Conservation (phyloP, 23 tunicate genomes). For the Ciona savignyi region DNA sequence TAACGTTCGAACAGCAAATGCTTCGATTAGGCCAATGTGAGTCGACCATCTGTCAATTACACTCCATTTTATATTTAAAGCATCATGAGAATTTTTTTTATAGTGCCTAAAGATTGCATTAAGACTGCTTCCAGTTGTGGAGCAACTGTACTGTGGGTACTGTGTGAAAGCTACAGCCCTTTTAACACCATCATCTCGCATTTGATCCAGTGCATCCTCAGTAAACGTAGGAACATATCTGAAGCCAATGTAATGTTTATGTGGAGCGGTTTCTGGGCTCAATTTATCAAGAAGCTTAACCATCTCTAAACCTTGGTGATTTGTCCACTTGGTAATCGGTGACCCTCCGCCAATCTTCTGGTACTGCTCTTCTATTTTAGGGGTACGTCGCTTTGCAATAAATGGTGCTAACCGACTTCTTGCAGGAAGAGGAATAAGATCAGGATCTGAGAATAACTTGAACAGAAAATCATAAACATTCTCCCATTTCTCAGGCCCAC, state of each 20-base stretch:
- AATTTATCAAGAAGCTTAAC: conserved; percentile 77
- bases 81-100: conserved; percentile 26
- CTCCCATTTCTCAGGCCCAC: conserved; percentile 85
- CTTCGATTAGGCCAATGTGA: conserved; percentile 75
- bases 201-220: conserved; percentile 84
- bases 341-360: conserved; percentile 96
- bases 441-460: conserved; percentile 82
- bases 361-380: conserved; percentile 83
- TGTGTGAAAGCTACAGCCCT: conserved; percentile 96
- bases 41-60: conserved; percentile 97
- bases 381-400: conserved; percentile 84
- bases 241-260: conserved; percentile 96
- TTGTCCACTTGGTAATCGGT: conserved; percentile 90
- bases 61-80: conserved; percentile 71
- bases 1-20: conserved; percentile 69
- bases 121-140: conserved; percentile 96
- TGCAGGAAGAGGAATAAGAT: conserved; percentile 84
- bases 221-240: conserved; percentile 93
- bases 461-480: conserved; percentile 82
- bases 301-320: conserved; percentile 84
- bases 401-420: conserved; percentile 66
- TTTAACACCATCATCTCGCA: conserved; percentile 70
- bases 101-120: conserved; percentile 81
- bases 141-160: conserved; percentile 98
- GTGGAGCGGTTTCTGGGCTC: conserved; percentile 95